Conservation (phyloP, 2,113 vertebrate species). For the Orthonyx spaldingii region DNA sequence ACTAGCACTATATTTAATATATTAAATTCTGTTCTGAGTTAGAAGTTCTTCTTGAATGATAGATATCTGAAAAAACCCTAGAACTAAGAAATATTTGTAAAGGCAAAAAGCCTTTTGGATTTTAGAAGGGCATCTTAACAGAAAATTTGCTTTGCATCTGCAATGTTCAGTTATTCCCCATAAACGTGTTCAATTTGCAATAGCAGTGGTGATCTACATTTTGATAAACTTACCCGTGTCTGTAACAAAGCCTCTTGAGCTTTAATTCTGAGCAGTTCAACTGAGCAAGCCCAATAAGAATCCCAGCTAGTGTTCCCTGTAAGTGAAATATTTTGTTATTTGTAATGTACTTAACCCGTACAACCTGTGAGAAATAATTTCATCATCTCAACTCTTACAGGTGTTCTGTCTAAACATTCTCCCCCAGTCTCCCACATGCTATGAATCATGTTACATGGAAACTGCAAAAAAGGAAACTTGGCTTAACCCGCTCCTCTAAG, state of each 20-base stretch:
- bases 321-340: neutral
- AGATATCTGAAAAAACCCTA: neutral
- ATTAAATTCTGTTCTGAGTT: neutral
- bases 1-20: neutral
- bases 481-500: neutral
- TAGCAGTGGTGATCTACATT: neutral
- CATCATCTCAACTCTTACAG: neutral
- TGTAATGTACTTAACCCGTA: neutral
- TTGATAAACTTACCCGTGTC: conserved; percentile 82
- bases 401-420: neutral
- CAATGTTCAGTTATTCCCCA: neutral
- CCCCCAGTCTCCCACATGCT: neutral
- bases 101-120: neutral
- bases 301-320: conserved; percentile 94
- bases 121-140: neutral
- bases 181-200: neutral
- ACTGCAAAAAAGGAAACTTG: neutral
- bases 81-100: neutral
- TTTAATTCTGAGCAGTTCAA: conserved; percentile 96
- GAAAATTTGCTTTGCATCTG: neutral
- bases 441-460: neutral
- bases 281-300: conserved; percentile 94
- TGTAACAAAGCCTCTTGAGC: conserved; percentile 89
- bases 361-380: neutral
- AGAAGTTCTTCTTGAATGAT: neutral